Percentiles rank a stretch among this genome's conserved stretches.
These are phyloP conservation scores for Volucella inflata DNA, from an alignment of 2,888 invertebrate species.

Conservation along the genomic window DNA sequence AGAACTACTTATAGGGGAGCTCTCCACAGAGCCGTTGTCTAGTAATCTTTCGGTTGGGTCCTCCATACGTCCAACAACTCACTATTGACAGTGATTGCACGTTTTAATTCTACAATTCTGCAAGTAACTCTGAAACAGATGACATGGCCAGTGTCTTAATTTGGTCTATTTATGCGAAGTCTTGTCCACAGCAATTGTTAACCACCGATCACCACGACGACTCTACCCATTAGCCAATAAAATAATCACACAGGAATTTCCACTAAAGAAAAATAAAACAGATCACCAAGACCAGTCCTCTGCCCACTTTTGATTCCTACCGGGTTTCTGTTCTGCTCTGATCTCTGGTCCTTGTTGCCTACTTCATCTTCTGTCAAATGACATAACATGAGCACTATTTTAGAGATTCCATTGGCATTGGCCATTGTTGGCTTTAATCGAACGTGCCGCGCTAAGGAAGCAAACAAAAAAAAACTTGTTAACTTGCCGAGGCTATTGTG, in stretches of 20 bases:
- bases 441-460: constrained; percentile 31
- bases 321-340: background rate
- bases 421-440: constrained; percentile 62
- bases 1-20: constrained; percentile 14
- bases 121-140: background rate
- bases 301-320: constrained; percentile 25
- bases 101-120: constrained; percentile 52
- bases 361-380: constrained; percentile 53
- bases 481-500: constrained; percentile 30
- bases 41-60: constrained; percentile 50
- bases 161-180: constrained; percentile 67
- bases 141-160: constrained; percentile 58
- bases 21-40: constrained; percentile 28
- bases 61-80: constrained; percentile 49
- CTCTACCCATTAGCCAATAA: constrained; percentile 71
- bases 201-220: constrained; percentile 59
- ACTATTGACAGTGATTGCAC: constrained; percentile 68
- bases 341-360: constrained; percentile 3
- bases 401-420: constrained; percentile 30
- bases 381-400: constrained; percentile 66
- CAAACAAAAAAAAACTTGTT: constrained; percentile 66
- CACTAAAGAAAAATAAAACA: constrained; percentile 51
- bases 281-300: constrained; percentile 42
- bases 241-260: constrained; percentile 70
- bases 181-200: constrained; percentile 65